Conservation (phyloP, 1,140 invertebrate species). For the Conus betulinus region DNA sequence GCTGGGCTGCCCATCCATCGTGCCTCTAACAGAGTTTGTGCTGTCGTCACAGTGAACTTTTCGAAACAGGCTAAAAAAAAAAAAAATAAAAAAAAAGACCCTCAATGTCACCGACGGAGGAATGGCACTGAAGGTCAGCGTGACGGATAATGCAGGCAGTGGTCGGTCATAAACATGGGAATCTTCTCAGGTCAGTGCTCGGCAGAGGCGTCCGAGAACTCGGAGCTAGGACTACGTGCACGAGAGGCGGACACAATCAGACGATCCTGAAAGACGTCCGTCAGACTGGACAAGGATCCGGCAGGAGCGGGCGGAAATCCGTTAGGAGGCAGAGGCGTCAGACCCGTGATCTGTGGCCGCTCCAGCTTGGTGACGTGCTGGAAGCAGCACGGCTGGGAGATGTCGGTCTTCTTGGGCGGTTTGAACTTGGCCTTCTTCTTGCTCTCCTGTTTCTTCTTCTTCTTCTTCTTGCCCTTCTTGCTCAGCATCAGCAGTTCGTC, state of each 20-base stretch:
- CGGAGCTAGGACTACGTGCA: conserved; percentile 47
- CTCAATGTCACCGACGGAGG: neutral
- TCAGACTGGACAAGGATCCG: conserved; percentile 30
- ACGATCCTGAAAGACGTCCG: conserved; percentile 20
- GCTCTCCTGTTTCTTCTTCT: conserved; percentile 72
- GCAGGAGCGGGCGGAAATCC: conserved; percentile 24
- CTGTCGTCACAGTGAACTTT: neutral
- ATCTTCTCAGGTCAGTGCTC: conserved; percentile 12
- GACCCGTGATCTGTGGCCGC: conserved; percentile 69
- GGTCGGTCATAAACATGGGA: too few species aligned
- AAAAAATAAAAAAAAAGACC: neutral
- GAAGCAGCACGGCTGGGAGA: conserved; percentile 91
- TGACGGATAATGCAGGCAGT: neutral
- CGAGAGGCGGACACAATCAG: conserved; percentile 19
- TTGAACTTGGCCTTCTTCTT: conserved; percentile 68
- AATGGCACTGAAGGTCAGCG: neutral
- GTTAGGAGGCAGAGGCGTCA: conserved; percentile 28
- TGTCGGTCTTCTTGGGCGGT: conserved; percentile 87
- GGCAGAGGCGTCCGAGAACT: conserved; percentile 44
- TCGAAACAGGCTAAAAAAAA: too few species aligned
- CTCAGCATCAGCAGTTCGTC: conserved; percentile 85
- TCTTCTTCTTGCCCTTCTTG: conserved; percentile 78
- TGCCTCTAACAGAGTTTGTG: neutral
- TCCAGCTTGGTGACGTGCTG: conserved; percentile 90
- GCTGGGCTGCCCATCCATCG: too few species aligned